A percentile compares a stretch with the other conserved stretches of the same genome.
Conservation (phyloP, 2,113 vertebrate species). For the Sebastes fasciatus region DNA sequence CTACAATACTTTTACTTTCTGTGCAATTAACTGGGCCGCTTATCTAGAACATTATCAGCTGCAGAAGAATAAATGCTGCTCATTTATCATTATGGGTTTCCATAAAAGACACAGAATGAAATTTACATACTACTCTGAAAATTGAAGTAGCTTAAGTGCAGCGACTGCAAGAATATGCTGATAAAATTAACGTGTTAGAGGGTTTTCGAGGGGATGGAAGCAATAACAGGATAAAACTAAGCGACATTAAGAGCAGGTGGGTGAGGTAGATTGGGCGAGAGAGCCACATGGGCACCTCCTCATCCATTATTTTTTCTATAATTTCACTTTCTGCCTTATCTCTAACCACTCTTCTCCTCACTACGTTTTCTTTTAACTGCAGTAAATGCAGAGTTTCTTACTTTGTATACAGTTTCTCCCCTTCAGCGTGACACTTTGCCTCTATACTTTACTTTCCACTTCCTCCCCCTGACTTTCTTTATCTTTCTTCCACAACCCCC, state of each 20-base stretch:
- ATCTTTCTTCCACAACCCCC: background rate
- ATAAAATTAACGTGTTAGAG: constrained; percentile 7
- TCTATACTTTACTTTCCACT: background rate
- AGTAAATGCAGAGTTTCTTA: constrained; percentile 11
- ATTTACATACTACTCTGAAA: constrained; percentile 28
- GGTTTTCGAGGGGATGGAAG: constrained; percentile 7
- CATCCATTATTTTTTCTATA: background rate
- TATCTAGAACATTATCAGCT: constrained; percentile 11
- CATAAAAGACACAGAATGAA: background rate
- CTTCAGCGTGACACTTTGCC: constrained; percentile 7
- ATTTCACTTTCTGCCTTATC: constrained; percentile 14
- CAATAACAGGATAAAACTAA: constrained; percentile 6
- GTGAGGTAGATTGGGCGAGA: background rate
- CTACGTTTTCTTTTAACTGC: constrained; percentile 7
- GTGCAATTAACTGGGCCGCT: constrained; percentile 17
- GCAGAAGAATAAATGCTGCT: constrained; percentile 17
- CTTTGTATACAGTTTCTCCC: constrained; percentile 1
- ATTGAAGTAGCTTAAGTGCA: background rate
- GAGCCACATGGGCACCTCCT: background rate
- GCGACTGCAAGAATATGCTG: background rate
- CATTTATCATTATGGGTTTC: constrained; percentile 22
- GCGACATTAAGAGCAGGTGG: constrained; percentile 8
- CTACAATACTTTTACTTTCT: constrained; percentile 14
- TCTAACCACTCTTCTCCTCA: background rate
- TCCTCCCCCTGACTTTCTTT: background rate